Base-by-base conservation (phyloP, 2,888 invertebrate species). In the Lacanobia oleracea region DNA sequence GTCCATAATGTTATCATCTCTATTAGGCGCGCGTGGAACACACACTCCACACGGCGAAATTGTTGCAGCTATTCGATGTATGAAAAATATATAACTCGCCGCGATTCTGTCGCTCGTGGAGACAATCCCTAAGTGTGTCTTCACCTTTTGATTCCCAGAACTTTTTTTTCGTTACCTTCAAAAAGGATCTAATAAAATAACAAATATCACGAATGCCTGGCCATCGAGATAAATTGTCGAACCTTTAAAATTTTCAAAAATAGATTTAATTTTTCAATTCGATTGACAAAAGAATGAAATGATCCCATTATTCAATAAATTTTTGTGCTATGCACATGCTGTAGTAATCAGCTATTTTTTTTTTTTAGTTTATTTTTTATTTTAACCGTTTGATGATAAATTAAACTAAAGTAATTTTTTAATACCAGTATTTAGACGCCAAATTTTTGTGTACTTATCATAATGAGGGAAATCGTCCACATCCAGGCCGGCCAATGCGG, bases 391-490 rank as follows among this genome's bases (percentile, higher is more conserved):
- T 88, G 85, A 91, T 92, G 89, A 81, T 70, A 87, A 87, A 86
- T 91, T 90, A 84, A 81, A 77, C 67, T 84, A 75, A 85, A 86
- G 87, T 90, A 75, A 88, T 86, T 86, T 87, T 89, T 84, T 89
- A 83, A 88, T 86, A 81, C 79, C 80, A 80, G 61, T 81, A 84
- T 88, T 90, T 88, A 81, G 90, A 75, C 77, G 72, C 90, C 45
- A 94, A 94, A 93, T 93, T 92, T 80, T 86, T 76, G 92, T 92
- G 85, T 95, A 93, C 61, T 54, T 71, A 77, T 68, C 82, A 92
- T 87, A 85, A 98, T 98, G 98, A 97, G 98, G 96, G 98, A 98
- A 97, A 98, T 98, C 92, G 97, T 98, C 85, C 98, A 98, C 93
- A 96, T 98, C 88, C 98, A 98, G 93, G 97, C 93, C 80, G 95